Evolutionary conservation across 2,797 vertebrate species (phyloP), one percentile per base, ranked within the genome.

Genomic region (Aeoliscus strigatus): DNA sequence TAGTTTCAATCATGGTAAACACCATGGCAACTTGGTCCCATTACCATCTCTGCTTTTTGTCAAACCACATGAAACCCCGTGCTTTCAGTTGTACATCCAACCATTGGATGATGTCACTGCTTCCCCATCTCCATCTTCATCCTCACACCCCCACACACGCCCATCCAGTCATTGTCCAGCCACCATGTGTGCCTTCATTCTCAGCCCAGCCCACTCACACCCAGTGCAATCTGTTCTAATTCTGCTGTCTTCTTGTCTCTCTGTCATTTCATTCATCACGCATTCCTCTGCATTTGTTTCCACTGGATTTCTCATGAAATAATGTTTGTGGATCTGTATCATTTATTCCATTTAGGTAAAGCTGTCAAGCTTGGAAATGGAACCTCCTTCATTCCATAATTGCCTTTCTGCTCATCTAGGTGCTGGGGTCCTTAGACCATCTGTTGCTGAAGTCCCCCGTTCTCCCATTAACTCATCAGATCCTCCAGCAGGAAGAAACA

Each of bases 1-100:
- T 86, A 84, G 77, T 81, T 79, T 82, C 60, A 60, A 73, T 76
- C 58, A 69, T 80, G 86, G 84, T 90, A 89, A 90, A 84, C 75
- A 71, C 75, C 60, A 78, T 60, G 56, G 62, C 43, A 70, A 51
- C 54, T 67, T 56, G 79, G 72, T 81, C 73, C 65, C 70, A 70
- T 82, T 47, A 75, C 65, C 76, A 77, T 84, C 63, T 76, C 54
- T 79, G 73, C 77, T 80, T 75, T n/a, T 74, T 53, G 75, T 81
- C 64, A 67, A 75, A 27, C 62, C 76, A 74, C 67, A 35, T 59
- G 62, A 66, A 80, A 70, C 60, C 64, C 51, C 66, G 21, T 58
- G 72, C 45, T 82, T 77, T 66, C 59, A 72, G 51, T 77, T 61
- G 63, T 72, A 67, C 61, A 49, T 75, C 64, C 73, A 75, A 38